phyloP scores from a whole-genome alignment of 2,113 vertebrate species.

The Silurus asotus region DNA sequence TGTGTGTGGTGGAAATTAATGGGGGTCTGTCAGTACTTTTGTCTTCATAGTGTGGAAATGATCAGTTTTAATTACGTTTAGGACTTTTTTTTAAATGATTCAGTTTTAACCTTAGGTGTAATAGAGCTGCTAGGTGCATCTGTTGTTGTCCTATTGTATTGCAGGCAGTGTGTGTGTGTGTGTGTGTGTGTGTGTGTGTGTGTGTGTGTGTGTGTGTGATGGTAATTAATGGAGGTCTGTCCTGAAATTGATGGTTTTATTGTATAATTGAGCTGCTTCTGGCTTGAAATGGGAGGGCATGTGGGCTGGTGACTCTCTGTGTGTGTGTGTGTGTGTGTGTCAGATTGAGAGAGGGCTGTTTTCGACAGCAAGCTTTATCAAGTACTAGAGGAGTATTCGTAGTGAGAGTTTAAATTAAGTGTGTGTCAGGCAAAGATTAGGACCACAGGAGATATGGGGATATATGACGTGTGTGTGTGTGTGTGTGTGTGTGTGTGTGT shows the following conservation, averaged over 20 bases:
- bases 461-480: background rate
- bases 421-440: background rate
- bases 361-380: background rate
- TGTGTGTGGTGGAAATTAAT: background rate
- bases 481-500: no score
- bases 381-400: background rate
- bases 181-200: background rate
- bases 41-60: background rate
- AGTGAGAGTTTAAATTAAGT: background rate
- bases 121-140: background rate
- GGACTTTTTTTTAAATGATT: no score
- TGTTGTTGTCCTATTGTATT: background rate
- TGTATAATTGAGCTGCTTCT: constrained; percentile 10
- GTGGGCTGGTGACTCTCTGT: background rate
- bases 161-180: background rate
- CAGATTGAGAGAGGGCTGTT: background rate
- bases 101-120: no score
- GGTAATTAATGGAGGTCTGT: background rate
- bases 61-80: background rate
- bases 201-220: background rate
- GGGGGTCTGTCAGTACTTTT: no score
- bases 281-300: background rate
- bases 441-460: background rate
- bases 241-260: constrained; percentile 1
- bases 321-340: background rate